These are phyloP conservation scores for Syrrhaptes paradoxus DNA, from an alignment of 2,113 vertebrate species.

Conservation along the genomic window DNA sequence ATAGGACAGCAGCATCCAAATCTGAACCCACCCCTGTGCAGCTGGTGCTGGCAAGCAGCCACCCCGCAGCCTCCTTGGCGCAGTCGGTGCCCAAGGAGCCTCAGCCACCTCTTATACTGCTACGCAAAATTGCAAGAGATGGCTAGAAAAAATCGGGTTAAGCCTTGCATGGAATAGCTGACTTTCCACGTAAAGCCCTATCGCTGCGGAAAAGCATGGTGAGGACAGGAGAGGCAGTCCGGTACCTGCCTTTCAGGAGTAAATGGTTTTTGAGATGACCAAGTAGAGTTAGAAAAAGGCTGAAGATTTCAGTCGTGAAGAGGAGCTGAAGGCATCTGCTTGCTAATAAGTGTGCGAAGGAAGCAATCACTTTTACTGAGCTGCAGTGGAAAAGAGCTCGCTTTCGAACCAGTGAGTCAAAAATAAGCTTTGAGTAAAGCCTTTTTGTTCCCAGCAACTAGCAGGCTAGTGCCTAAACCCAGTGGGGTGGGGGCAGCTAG, in stretches of 20 bases:
- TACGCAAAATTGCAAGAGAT: background rate
- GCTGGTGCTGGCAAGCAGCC: background rate
- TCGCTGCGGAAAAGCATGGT: rapidly evolving
- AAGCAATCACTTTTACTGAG: background rate
- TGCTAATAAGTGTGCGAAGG: background rate
- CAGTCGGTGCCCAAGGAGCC: rapidly evolving
- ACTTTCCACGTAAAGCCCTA: background rate
- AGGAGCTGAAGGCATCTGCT: background rate
- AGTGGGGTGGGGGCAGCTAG: background rate
- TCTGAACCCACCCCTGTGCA: rapidly evolving
- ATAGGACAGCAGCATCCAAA: rapidly evolving
- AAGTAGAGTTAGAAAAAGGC: background rate
- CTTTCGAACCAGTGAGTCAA: background rate
- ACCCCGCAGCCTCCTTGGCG: rapidly evolving
- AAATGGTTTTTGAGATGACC: background rate
- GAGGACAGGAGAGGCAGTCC: background rate
- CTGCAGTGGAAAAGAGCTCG: background rate
- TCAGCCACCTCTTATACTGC: background rate
- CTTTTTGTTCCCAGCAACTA: background rate
- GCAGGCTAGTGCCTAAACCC: background rate
- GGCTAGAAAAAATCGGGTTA: background rate
- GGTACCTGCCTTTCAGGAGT: background rate
- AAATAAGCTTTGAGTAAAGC: background rate
- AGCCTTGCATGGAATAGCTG: background rate
- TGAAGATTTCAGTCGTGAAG: background rate